A percentile compares a stretch with the other conserved stretches of the same genome.
These are phyloP conservation scores for Microplitis manilae DNA, from an alignment of 2,888 invertebrate species.

Conservation along the genomic window DNA sequence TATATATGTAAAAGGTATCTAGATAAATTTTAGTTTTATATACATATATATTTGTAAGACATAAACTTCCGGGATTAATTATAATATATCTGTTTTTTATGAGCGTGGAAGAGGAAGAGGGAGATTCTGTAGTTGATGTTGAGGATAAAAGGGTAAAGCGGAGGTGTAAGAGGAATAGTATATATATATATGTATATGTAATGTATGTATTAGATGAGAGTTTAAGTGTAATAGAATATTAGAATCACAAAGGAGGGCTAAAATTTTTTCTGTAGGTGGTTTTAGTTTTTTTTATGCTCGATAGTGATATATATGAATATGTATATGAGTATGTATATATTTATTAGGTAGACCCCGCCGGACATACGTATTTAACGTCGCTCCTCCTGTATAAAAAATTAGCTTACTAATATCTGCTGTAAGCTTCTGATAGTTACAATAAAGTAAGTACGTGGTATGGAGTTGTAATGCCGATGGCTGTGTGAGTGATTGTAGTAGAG, in stretches of 20 bases:
- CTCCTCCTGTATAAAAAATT: constrained; percentile 43
- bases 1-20: no score
- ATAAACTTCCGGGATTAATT: constrained; percentile 66
- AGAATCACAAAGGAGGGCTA: no score
- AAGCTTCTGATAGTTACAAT: no score
- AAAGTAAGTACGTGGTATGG: no score
- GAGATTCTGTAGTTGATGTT: constrained; percentile 52
- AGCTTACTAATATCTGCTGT: neutral
- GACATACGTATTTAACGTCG: constrained; percentile 70
- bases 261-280: no score
- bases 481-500: neutral
- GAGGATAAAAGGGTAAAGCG: constrained; percentile 47
- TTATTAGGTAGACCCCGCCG: constrained; percentile 69
- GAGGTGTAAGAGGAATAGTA: constrained; percentile 34
- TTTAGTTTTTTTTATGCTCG: neutral
- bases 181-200: no score
- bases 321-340: constrained; percentile 28
- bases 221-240: no score
- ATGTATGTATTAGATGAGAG: no score
- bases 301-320: neutral
- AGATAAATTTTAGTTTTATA: no score
- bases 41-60: constrained; percentile 34
- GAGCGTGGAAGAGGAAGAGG: constrained; percentile 72
- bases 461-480: neutral
- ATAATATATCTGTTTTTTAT: constrained; percentile 72